These are phyloP conservation scores for Ceratina australensis DNA, from an alignment of 1,140 invertebrate genomes.

Conservation along the genomic window DNA sequence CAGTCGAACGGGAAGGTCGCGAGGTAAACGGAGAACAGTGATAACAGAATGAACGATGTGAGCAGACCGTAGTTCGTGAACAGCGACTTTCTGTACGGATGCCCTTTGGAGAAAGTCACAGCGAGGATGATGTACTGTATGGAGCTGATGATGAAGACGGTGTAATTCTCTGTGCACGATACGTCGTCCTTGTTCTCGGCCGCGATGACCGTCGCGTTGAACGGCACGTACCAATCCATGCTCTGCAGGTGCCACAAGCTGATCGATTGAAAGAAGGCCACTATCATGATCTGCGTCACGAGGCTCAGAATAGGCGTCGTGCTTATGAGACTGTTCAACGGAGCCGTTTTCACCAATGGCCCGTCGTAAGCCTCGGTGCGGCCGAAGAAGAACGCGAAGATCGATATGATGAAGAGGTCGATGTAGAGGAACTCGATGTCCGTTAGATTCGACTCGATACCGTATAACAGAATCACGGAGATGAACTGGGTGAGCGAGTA, in stretches of 20 bases:
- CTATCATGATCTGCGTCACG: conserved; percentile 79
- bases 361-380: conserved; percentile 83
- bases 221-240: conserved; percentile 81
- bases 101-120: conserved; percentile 92
- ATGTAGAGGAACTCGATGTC: conserved; percentile 93
- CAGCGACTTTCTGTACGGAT: conserved; percentile 86
- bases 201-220: conserved; percentile 74
- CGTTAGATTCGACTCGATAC: conserved; percentile 87
- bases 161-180: conserved; percentile 87
- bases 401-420: conserved; percentile 90
- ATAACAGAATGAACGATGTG: conserved; percentile 77
- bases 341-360: conserved; percentile 81
- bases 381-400: conserved; percentile 89
- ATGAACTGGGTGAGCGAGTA: conserved; percentile 97
- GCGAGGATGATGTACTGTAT: conserved; percentile 96
- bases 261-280: conserved; percentile 74
- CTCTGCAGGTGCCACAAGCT: conserved; percentile 77
- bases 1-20: conserved; percentile 77
- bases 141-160: conserved; percentile 90
- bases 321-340: conserved; percentile 81
- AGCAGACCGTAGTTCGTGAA: conserved; percentile 83
- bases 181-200: conserved; percentile 81
- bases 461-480: conserved; percentile 94
- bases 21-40: conserved; percentile 78
- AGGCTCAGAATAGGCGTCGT: conserved; percentile 82